phyloP scores from a whole-genome alignment of 2,797 vertebrate species.

The Saguinus oedipus region DNA sequence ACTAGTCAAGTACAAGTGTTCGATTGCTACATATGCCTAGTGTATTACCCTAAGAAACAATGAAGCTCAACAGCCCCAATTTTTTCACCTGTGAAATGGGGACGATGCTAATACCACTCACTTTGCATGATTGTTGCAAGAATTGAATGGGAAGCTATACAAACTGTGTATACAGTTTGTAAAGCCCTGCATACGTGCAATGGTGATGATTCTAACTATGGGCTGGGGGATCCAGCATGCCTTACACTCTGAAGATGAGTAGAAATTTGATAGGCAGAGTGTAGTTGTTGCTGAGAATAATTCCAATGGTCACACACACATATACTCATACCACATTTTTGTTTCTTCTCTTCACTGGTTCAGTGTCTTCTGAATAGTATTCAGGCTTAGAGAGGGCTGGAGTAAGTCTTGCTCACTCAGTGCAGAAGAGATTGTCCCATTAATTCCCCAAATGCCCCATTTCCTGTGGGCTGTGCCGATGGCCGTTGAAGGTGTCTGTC shows the following conservation, averaged over 20 bases:
- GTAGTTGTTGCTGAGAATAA: neutral
- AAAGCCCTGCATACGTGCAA: neutral
- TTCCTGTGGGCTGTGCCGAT: neutral
- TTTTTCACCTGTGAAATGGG: neutral
- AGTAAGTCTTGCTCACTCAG: neutral
- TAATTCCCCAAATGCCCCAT: neutral
- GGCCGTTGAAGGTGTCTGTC: neutral
- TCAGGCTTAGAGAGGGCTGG: neutral
- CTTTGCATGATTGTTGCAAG: neutral
- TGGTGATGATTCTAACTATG: neutral
- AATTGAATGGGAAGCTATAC: neutral
- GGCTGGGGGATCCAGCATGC: neutral
- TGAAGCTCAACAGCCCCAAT: neutral
- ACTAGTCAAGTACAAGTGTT: neutral
- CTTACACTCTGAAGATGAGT: neutral
- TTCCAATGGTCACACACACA: neutral
- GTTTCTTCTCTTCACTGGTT: neutral
- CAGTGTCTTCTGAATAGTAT: neutral
- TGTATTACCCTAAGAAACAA: neutral
- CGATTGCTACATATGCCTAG: neutral
- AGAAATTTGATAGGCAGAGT: neutral
- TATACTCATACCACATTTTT: neutral
- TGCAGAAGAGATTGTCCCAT: neutral
- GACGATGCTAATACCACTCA: neutral
- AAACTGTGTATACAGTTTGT: neutral